These are phyloP conservation scores for Corythoichthys haematopterus DNA, from an alignment of 2,113 vertebrate species.

Conservation along the genomic window DNA sequence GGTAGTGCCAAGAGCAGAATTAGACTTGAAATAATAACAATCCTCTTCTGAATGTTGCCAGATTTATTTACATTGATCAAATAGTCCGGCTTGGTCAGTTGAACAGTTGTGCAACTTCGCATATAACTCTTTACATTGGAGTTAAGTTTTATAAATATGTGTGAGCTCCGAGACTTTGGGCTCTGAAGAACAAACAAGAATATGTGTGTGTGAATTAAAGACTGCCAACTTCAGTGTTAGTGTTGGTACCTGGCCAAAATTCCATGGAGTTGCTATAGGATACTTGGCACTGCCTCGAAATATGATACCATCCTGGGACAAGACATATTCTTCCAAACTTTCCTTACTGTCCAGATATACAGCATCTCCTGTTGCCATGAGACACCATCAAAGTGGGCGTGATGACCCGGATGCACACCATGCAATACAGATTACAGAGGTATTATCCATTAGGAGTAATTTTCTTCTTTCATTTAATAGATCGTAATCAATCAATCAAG, in stretches of 20 bases:
- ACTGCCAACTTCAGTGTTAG: slow-evolving; percentile 25
- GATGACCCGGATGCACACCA: background rate
- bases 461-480: background rate
- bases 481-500: background rate
- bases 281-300: slow-evolving; percentile 73
- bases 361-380: slow-evolving; percentile 71
- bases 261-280: slow-evolving; percentile 75
- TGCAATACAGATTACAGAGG: background rate
- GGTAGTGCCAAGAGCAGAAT: slow-evolving; percentile 7
- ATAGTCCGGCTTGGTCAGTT: background rate
- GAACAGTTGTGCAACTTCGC: background rate
- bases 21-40: slow-evolving; percentile 5
- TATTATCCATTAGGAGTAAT: background rate
- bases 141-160: background rate
- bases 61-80: background rate
- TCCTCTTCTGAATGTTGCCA: background rate
- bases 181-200: background rate
- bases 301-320: slow-evolving; percentile 85
- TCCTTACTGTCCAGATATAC: slow-evolving; percentile 79
- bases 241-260: slow-evolving; percentile 88
- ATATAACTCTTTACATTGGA: slow-evolving; percentile 1
- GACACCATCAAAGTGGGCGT: background rate
- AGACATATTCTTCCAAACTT: slow-evolving; percentile 76
- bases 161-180: background rate
- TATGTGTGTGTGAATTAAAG: background rate